A percentile compares a stretch with the other conserved stretches of the same genome.
phyloP scores from a whole-genome alignment of 2,797 vertebrate genomes.

The Rhinogobio ventralis region DNA sequence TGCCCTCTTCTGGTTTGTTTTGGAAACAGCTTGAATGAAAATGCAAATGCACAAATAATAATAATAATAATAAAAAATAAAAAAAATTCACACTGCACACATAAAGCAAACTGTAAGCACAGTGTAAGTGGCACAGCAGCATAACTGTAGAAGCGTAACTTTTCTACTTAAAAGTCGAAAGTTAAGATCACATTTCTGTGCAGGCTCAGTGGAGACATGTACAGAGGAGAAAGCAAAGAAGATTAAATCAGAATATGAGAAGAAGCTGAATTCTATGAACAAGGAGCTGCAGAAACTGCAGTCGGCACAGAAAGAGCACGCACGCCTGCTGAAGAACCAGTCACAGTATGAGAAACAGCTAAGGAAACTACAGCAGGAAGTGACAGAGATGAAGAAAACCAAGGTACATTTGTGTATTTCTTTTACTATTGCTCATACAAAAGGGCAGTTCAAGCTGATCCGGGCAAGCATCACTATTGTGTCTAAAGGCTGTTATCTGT shows the following conservation, averaged over 20 bases:
- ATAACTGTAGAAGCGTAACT: background rate
- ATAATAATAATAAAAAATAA: background rate
- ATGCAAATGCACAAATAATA: background rate
- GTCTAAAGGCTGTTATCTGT: background rate
- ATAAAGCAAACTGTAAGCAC: background rate
- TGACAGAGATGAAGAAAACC: slow-evolving; percentile 98
- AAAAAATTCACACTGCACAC: background rate
- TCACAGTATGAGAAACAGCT: slow-evolving; percentile 97
- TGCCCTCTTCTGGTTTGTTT: slow-evolving; percentile 2
- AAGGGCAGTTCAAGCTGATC: background rate
- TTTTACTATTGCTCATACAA: background rate
- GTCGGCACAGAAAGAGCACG: slow-evolving; percentile 93
- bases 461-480: background rate
- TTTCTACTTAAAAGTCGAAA: background rate
- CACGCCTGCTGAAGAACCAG: slow-evolving; percentile 93
- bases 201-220: slow-evolving; percentile 92
- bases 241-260: slow-evolving; percentile 92
- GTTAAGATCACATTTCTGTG: background rate
- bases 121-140: background rate
- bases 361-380: slow-evolving; percentile 94
- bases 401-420: slow-evolving; percentile 79
- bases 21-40: background rate
- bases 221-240: slow-evolving; percentile 97
- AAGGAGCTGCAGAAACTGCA: slow-evolving; percentile 96
- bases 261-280: slow-evolving; percentile 94